These are phyloP conservation scores for Brachyptera putata DNA, from an alignment of 2,888 invertebrate species.

Conservation along the genomic window DNA sequence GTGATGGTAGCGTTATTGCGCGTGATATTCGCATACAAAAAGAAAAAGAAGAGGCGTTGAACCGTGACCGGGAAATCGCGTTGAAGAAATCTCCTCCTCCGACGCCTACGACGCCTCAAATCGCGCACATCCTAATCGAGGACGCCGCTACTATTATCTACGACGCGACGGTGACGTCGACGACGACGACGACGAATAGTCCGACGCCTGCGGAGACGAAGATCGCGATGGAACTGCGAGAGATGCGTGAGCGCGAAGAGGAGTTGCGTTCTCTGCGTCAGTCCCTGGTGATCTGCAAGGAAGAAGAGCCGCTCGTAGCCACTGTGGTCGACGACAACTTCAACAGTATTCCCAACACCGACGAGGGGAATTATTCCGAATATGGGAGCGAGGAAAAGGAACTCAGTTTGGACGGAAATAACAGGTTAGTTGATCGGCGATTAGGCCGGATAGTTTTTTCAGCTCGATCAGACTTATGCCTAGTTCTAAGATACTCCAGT, in stretches of 20 bases:
- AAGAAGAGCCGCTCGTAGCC: conserved; percentile 22
- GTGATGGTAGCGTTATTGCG: conserved; percentile 45
- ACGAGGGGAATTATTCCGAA: conserved; percentile 41
- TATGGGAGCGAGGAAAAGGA: conserved; percentile 38
- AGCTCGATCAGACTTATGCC: too few species aligned
- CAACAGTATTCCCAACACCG: conserved; percentile 39
- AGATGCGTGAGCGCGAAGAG: conserved; percentile 48
- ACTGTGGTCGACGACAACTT: conserved; percentile 35
- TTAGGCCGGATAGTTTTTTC: too few species aligned
- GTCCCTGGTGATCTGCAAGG: conserved; percentile 13
- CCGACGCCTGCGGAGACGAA: conserved; percentile 39
- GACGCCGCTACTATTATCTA: neutral
- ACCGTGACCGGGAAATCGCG: conserved; percentile 34
- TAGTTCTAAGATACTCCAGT: too few species aligned
- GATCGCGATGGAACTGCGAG: conserved; percentile 48
- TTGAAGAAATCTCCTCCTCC: conserved; percentile 4
- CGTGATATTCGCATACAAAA: conserved; percentile 47
- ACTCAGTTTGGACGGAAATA: conserved; percentile 37
- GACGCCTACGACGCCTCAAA: neutral
- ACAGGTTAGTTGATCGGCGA: too few species aligned
- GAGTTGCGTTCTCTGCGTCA: conserved; percentile 44
- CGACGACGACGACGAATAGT: neutral
- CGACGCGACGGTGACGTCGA: neutral
- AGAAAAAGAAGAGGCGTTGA: conserved; percentile 45
- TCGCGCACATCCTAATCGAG: conserved; percentile 1